Conservation (phyloP, 2,888 invertebrate species). For the Caenorhabditis angaria region DNA sequence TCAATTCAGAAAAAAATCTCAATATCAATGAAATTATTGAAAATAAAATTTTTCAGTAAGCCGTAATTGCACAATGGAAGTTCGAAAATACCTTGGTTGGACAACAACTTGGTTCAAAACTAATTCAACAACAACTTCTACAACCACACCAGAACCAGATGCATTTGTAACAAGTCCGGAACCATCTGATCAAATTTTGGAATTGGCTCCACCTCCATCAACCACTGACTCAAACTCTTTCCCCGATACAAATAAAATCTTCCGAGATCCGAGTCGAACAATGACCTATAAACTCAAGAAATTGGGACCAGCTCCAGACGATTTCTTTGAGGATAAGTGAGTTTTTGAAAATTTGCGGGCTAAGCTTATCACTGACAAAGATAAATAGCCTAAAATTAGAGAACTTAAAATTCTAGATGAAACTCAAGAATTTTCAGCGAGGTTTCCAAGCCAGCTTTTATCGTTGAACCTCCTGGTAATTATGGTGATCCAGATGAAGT, state of each 20-base stretch:
- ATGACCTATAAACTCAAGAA: background rate
- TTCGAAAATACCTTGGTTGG: conserved; percentile 13
- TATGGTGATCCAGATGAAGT: background rate
- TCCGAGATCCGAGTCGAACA: background rate
- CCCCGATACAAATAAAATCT: background rate
- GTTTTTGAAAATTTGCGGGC: too few species aligned
- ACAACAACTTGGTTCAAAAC: background rate
- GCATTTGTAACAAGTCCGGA: background rate
- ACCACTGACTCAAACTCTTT: background rate
- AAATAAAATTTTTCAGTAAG: conserved; percentile 2
- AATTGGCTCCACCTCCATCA: background rate
- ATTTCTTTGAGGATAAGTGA: background rate
- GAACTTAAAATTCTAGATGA: too few species aligned
- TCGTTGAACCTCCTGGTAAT: background rate
- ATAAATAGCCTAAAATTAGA: too few species aligned
- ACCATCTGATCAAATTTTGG: background rate
- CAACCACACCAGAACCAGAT: background rate
- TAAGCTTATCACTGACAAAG: too few species aligned
- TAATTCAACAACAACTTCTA: background rate
- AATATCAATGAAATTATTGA: background rate
- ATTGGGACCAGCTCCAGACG: background rate
- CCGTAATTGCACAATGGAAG: background rate
- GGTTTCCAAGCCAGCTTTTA: background rate
- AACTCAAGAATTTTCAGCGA: background rate
- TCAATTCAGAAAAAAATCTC: too few species aligned